Conservation (phyloP, 2,888 invertebrate genomes). For the Ormyrus thymus region DNA sequence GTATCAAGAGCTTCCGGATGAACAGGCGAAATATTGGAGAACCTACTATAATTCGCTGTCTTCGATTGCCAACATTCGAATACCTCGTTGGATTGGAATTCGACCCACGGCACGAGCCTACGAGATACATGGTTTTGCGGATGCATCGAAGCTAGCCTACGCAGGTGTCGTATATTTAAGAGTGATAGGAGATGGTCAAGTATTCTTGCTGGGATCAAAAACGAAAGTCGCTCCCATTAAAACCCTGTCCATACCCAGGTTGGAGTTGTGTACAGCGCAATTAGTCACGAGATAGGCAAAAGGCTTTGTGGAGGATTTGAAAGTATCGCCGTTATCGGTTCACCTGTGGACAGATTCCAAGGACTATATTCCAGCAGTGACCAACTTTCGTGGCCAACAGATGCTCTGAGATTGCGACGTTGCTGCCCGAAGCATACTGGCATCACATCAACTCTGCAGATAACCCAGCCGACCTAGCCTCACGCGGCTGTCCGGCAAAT, state of each 20-base stretch:
- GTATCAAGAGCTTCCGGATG: not conserved
- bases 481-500: not conserved
- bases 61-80: not conserved
- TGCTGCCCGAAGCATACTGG: not conserved
- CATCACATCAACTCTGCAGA: not conserved
- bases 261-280: conserved; percentile 7
- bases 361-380: conserved; percentile 10
- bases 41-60: not conserved
- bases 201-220: not conserved
- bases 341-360: conserved; percentile 15
- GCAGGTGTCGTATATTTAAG: conserved; percentile 4
- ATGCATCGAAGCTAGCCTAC: not conserved
- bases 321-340: not conserved
- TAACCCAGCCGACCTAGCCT: not conserved
- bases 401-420: not conserved
- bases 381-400: not conserved
- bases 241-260: not conserved
- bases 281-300: not conserved
- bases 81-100: not conserved
- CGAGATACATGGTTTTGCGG: not conserved
- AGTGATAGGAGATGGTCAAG: not conserved
- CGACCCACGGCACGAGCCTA: not conserved
- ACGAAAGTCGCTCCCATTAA: conserved; percentile 18
- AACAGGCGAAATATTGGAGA: not conserved
- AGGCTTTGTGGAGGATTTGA: not conserved